Evolutionary conservation across 2,888 invertebrate species (phyloP).

Genomic region (Cactoblastis cactorum): DNA sequence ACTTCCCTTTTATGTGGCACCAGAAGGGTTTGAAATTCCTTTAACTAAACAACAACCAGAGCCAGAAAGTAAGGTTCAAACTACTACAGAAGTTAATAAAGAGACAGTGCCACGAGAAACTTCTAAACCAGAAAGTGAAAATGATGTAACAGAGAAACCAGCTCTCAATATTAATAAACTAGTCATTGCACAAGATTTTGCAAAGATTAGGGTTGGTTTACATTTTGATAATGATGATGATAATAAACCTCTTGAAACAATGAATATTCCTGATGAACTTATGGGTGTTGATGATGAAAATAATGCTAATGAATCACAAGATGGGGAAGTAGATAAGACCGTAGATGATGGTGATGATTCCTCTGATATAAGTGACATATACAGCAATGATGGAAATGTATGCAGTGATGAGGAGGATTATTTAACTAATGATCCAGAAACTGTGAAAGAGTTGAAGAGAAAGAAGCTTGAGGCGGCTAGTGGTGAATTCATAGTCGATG

Average conservation of each 20-base stretch:
- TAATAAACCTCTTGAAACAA: constrained; percentile 78
- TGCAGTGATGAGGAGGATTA: constrained; percentile 74
- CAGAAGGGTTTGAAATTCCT: constrained; percentile 89
- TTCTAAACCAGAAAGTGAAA: constrained; percentile 34
- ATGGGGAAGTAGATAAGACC: constrained; percentile 34
- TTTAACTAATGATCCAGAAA: constrained; percentile 64
- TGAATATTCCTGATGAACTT: constrained; percentile 57
- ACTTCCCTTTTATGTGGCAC: constrained; percentile 95
- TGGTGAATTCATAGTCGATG: constrained; percentile 76
- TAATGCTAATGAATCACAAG: constrained; percentile 39
- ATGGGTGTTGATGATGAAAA: constrained; percentile 66
- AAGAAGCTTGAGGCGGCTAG: constrained; percentile 74
- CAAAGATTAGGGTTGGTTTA: constrained; percentile 87
- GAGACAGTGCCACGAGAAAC: constrained; percentile 46
- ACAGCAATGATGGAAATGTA: constrained; percentile 82
- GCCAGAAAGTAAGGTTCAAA: constrained; percentile 30
- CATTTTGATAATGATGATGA: constrained; percentile 83
- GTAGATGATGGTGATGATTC: constrained; percentile 75
- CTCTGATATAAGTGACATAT: constrained; percentile 83
- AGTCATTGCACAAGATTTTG: constrained; percentile 87
- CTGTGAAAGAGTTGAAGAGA: constrained; percentile 66
- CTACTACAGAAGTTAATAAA: constrained; percentile 32
- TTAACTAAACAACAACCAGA: constrained; percentile 62
- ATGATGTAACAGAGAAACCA: constrained; percentile 43
- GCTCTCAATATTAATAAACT: constrained; percentile 63